phyloP scores from a whole-genome alignment of 2,888 invertebrate species.

The Imbricaverruca yamaguchii region DNA sequence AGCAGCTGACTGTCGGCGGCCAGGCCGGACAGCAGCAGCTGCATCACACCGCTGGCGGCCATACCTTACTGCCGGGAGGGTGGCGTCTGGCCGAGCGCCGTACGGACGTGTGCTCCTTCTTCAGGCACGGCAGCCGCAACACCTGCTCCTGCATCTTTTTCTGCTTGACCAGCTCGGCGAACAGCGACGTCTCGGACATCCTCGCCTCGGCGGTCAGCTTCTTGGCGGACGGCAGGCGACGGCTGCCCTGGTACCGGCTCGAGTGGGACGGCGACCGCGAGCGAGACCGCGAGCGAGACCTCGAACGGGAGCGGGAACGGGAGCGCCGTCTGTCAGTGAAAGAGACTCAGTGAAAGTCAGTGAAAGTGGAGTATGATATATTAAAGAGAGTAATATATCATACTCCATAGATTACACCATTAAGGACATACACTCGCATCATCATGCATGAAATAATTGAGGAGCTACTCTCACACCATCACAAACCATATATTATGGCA shows the following conservation, averaged over 20 bases:
- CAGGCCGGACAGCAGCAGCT: too few species aligned
- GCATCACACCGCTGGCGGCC: background rate
- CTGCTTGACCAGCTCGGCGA: constrained; percentile 80
- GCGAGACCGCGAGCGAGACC: constrained; percentile 42
- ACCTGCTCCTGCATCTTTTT: constrained; percentile 41
- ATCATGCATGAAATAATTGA: too few species aligned
- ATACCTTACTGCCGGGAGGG: background rate
- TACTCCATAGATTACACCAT: too few species aligned
- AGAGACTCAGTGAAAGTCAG: too few species aligned
- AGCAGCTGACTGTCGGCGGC: too few species aligned
- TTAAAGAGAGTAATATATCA: too few species aligned
- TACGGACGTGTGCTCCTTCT: background rate
- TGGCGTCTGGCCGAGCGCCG: background rate
- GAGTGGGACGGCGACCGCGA: constrained; percentile 30
- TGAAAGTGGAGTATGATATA: too few species aligned
- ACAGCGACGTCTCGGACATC: constrained; percentile 79
- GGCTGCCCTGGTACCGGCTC: background rate
- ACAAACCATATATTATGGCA: too few species aligned
- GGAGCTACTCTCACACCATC: too few species aligned
- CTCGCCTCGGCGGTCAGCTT: constrained; percentile 49
- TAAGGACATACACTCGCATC: too few species aligned
- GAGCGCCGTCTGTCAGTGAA: constrained; percentile 26
- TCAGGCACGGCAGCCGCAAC: background rate
- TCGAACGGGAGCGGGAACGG: constrained; percentile 5
- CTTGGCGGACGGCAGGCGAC: constrained; percentile 22